Evolutionary conservation across 2,888 invertebrate species (phyloP), one percentile per base, ranked within the genome.

Genomic region (Rhogogaster chlorosoma): DNA sequence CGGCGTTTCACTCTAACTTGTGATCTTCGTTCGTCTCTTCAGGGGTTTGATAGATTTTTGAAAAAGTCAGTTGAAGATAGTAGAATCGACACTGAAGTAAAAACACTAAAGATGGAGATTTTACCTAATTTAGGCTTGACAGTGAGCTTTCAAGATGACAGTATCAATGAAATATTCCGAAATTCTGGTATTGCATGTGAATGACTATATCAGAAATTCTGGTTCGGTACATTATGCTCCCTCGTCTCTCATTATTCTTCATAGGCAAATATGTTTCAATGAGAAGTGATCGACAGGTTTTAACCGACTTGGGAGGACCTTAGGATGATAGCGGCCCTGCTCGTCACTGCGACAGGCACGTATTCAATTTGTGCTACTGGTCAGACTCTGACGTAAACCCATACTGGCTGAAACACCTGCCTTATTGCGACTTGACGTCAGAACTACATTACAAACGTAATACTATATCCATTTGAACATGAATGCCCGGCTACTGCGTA

Each of bases 281-380:
- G 7, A 61, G 22, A 61, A 12, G n/a, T 61, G 61, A n/a, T 61
- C 10, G 6, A 5, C 36, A 29, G 36, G 18, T n/a, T 42, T 15
- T 38, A 15, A 42, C 42, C n/a, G 38, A 38, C 36, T 26, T 42
- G 7, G 26, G 22, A 73, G 26, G 22, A 38, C n/a, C 38, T 42
- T 22, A 26, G 32, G 26, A 83, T 42, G 83, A 70, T 15, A 83
- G 29, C 83, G 83, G 49, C 82, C 67, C 82, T 83, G 82, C n/a
- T 64, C 67, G 82, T 83, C 45, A 15, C 18, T 42, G 67, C 42
- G 26, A 88, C 80, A 87, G 83, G 86, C 89, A 86, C 87, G 87
- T 86, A 89, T 89, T 89, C 87, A 88, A 89, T 88, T 89, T 88
- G 87, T 67, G 84, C 53, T 26, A 29, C 45, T 32, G 67, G 22